Evolutionary conservation across 2,113 vertebrate species (phyloP), one percentile per base, ranked within the genome.

Genomic region (Caloenas nicobarica): DNA sequence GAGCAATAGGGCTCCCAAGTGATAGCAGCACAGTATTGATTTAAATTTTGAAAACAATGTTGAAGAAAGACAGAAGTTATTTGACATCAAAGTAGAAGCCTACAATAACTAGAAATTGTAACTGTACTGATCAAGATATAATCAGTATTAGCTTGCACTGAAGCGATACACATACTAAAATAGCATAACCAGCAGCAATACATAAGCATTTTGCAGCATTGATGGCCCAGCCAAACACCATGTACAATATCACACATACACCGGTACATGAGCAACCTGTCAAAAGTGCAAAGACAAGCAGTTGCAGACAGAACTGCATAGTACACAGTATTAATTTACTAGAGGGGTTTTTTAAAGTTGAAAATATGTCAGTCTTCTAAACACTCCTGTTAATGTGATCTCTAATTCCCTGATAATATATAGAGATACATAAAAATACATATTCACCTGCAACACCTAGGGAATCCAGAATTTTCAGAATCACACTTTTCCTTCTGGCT

Each of bases 211-310:
- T 73, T 81, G 9, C 24, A 73, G 57, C 10, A 40, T 10, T 9
- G 25, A 15, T 53, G 31, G 11, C 22, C 22, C 26, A 57, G 18
- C 13, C 24, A 73, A 81, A 62, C 9, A n/a, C 17, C 33, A 5
- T 1, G 6, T 9, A 15, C 2, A 29, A 36, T 53, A 54, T 6
- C 51, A 13, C 4, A 18, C 23, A 16, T 11, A 18, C 34, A 44
- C 4, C 8, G 10, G 72, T 6, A 19, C 0, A 0, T 34, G 22
- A 69, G n/a, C 40, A 88, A n/a, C 17, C 13, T 33, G 51, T 25
- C n/a, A 51, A 66, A 89, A 29, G 25, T 7, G 4, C 10, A 61
- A 62, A 89, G 48, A 58, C 4, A 70, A 87, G 28, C 19, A 70
- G 22, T 3, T 58, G 13, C 10, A 61, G 17, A 48, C 18, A 81